Percentiles rank a stretch among this genome's conserved stretches.
Evolutionary conservation across 2,888 invertebrate species (phyloP).

Genomic region (Phymatocera aterrima): DNA sequence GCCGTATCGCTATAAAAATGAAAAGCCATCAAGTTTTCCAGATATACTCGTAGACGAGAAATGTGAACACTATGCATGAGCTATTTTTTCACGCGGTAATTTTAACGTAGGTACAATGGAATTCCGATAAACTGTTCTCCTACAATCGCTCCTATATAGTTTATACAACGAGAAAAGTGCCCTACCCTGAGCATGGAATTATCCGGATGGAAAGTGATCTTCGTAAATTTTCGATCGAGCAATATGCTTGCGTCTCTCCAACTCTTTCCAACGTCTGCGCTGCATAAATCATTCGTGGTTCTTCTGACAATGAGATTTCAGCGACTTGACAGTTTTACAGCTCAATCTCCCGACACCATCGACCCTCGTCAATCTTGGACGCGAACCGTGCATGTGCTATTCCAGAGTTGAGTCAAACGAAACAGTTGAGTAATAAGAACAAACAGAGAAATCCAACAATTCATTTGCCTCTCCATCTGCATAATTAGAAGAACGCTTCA

Average conservation of each 20-base stretch:
- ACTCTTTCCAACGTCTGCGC: slow-evolving; percentile 21
- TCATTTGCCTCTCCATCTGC: neutral
- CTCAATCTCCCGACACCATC: slow-evolving; percentile 50
- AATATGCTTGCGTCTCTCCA: slow-evolving; percentile 24
- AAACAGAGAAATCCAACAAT: neutral
- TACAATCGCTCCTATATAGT: neutral
- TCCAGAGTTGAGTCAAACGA: slow-evolving; percentile 16
- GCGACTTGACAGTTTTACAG: slow-evolving; percentile 49
- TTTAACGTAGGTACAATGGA: neutral
- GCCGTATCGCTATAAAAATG: too few relatives aligned
- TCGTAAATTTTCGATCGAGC: neutral
- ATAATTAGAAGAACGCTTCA: neutral
- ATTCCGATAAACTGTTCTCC: neutral
- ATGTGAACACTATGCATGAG: neutral
- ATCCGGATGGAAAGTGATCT: neutral
- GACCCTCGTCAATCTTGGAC: slow-evolving; percentile 48
- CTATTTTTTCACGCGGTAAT: neutral
- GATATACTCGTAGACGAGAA: neutral
- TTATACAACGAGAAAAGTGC: neutral
- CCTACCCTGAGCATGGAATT: neutral
- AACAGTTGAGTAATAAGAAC: neutral
- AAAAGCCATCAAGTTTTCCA: too few relatives aligned
- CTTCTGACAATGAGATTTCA: slow-evolving; percentile 44
- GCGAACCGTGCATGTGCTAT: slow-evolving; percentile 9
- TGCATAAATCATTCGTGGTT: slow-evolving; percentile 48